Base-by-base conservation (phyloP, 2,888 invertebrate species). In the Hydropsyche betteni region DNA sequence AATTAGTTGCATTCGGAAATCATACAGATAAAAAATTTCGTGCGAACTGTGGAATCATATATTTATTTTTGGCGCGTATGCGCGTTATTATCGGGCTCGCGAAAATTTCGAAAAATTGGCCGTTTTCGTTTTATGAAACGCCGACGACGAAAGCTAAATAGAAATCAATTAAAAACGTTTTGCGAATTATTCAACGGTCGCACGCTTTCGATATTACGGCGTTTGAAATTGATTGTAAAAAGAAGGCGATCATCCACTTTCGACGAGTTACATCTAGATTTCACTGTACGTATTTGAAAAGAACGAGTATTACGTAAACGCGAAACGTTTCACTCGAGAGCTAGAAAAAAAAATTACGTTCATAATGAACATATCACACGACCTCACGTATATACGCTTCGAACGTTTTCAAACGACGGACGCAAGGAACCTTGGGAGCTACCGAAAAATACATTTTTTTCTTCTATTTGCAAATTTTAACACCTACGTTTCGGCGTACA, bases 221-320 rank as follows among this genome's bases (percentile, higher is more conserved):
- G 7, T 6, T 58, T 58, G 58, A 58, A 58, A 24, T 16, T 10
- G 58, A 16, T 24, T 14, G 16, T 24, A 24, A 58, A 58, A 58
- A 58, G 24, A 58, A 24, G 58, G 58, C 58, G 24, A 58, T 44
- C 44, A 44, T 44, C 44, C 44, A 58, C 58, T 58, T 58, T 58
- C 58, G 58, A 58, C 58, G 58, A 58, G 58, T 58, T 58, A 58
- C 24, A 24, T 58, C 24, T 8, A 58, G 58, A 58, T 58, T 58
- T 58, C 58, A 58, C 58, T 58, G 58, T 58, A 58, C 24, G 16
- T 14, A 58, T 58, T 58, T 58, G 58, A 24, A 58, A 24, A 58
- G 58, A 58, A 24, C 14, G 16, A 44, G 16, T 24, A 58, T 58
- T 58, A 58, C 24, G 58, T 58, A 58, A 58, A 58, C 58, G 14